Evolutionary conservation across 2,113 vertebrate genomes (phyloP), one percentile per base, ranked within the genome.

Genomic region (Hepsetus odoe): DNA sequence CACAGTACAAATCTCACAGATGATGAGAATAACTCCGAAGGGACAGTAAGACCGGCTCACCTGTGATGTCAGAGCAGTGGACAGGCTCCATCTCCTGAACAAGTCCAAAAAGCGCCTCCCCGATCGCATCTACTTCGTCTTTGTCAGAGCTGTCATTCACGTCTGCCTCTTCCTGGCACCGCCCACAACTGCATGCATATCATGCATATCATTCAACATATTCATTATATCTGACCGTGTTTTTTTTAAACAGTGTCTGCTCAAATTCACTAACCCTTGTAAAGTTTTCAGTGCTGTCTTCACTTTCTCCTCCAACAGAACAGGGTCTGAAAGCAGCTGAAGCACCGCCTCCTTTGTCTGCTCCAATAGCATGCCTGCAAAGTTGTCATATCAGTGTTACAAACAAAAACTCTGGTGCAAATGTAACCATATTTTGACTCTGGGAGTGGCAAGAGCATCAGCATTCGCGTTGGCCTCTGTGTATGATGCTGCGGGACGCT

Each of bases 291-390:
- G 74, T 12, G 93, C 92, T 0, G 85, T 53, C 26, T 88, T 86
- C 78, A 94, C 85, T 62, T 87, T 88, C 75, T 93, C 88, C 79
- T 92, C 90, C 74, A 94, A 84, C 24, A 91, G 84, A 20, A 75
- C 68, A 1, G 86, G 84, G 75, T 93, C 85, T 26, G 90, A 90
- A 8, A 94, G 80, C 18, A 94, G 88, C 9, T 89, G 88, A 76
- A 90, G 83, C 24, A 94, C 85, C 0, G 82, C 84, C 12, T 92
- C 86, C 83, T 91, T 92, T 44, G 89, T 87, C 85, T 93, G 91
- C 82, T 94, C 93, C 62, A 94, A 82, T 49, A 94, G 84, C 93
- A 94, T 94, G 40, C 93, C 93, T 94, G 71, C n/a, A 59, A 5
- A 62, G 12, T 65, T 58, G n/a, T 3, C 12, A 59, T 0, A n/a